Evolutionary conservation across 2,888 invertebrate species (phyloP).

Genomic region (Sarcophaga rosellei): DNA sequence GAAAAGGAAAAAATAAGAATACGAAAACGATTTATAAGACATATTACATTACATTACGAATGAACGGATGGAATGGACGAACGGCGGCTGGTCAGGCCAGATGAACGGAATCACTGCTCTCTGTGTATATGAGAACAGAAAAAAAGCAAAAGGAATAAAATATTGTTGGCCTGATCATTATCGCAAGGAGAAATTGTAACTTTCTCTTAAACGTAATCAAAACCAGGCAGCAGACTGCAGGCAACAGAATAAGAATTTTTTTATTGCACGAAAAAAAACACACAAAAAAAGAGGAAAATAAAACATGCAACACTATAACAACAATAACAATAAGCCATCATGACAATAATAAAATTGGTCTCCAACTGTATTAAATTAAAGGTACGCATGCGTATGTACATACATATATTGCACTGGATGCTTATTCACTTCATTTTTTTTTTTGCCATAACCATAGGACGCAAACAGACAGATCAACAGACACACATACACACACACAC

Average conservation of each 20-base stretch:
- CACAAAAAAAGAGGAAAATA: neutral
- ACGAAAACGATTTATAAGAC: slow-evolving; percentile 52
- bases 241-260: slow-evolving; percentile 56
- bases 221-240: slow-evolving; percentile 44
- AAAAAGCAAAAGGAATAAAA: slow-evolving; percentile 60
- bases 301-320: neutral
- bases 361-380: neutral
- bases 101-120: slow-evolving; percentile 16
- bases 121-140: neutral
- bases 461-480: neutral
- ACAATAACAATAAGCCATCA: neutral
- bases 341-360: slow-evolving; percentile 33
- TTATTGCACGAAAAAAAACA: slow-evolving; percentile 30
- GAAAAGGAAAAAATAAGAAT: slow-evolving; percentile 12
- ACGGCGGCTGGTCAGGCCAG: neutral
- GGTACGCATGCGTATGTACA: neutral
- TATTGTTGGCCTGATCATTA: slow-evolving; percentile 59
- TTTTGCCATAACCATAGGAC: neutral
- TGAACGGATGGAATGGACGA: slow-evolving; percentile 7
- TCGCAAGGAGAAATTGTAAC: slow-evolving; percentile 66
- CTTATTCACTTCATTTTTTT: neutral
- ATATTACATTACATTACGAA: slow-evolving; percentile 56
- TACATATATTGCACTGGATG: slow-evolving; percentile 54
- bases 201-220: slow-evolving; percentile 62
- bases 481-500: slow-evolving; percentile 17